Evolutionary conservation across 23 tunicate species (phyloP).

Genomic region (Ciona savignyi): DNA sequence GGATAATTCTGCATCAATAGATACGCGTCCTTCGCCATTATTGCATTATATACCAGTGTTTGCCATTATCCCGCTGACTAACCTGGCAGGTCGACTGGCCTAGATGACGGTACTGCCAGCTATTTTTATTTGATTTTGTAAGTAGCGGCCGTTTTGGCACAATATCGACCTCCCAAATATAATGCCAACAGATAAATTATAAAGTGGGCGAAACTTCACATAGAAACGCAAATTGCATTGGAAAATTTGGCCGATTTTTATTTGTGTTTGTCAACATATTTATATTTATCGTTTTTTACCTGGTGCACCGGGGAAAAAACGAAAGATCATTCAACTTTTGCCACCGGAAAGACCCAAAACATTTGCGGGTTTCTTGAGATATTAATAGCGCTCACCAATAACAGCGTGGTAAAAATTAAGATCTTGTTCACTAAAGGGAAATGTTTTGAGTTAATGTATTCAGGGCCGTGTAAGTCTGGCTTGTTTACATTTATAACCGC

Average conservation of each 20-base stretch:
- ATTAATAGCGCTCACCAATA: too few relatives aligned
- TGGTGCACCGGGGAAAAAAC: too few relatives aligned
- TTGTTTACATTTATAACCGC: not conserved
- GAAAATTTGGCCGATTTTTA: too few relatives aligned
- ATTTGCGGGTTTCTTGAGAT: too few relatives aligned
- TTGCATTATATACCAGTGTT: constrained; percentile 11
- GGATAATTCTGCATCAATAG: not conserved
- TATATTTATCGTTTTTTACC: not conserved
- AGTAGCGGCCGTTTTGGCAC: not conserved
- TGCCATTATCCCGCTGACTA: not conserved
- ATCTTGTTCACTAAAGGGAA: too few relatives aligned
- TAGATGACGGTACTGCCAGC: not conserved
- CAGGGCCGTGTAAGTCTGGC: not conserved
- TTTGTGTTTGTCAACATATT: too few relatives aligned
- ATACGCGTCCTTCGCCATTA: not conserved
- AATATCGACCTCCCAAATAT: not conserved
- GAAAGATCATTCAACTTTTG: too few relatives aligned
- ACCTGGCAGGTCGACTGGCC: not conserved
- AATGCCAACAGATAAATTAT: not conserved
- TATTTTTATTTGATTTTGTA: not conserved
- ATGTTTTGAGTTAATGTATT: too few relatives aligned
- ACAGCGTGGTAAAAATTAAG: too few relatives aligned
- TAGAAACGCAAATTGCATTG: too few relatives aligned
- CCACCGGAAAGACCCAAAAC: too few relatives aligned
- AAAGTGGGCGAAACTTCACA: not conserved